Evolutionary conservation across 2,888 invertebrate species (phyloP).

Genomic region (Metacarcinus magister): DNA sequence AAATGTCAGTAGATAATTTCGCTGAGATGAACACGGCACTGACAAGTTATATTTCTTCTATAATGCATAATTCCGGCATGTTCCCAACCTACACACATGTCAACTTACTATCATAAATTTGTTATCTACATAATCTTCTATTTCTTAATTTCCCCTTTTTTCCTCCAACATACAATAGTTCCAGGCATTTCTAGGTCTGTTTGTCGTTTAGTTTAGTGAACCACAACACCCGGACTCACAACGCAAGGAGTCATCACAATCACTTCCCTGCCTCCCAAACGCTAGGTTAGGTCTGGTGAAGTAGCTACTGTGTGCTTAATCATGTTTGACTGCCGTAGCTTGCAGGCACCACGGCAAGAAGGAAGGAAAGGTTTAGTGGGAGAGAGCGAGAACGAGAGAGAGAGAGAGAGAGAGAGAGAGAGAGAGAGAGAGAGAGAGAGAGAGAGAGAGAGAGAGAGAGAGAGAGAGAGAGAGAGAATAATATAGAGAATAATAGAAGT

Average conservation of each 20-base stretch:
- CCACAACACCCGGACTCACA: neutral
- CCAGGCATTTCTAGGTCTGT: too few relatives aligned
- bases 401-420: neutral
- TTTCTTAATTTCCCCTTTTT: too few relatives aligned
- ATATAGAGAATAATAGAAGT: neutral
- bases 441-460: neutral
- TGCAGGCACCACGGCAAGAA: neutral
- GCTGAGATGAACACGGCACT: too few relatives aligned
- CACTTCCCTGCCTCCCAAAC: neutral
- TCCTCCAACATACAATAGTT: too few relatives aligned
- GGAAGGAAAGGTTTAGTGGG: neutral
- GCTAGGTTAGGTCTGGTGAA: neutral
- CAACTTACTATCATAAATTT: too few relatives aligned
- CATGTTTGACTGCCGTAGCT: neutral
- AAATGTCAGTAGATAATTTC: too few relatives aligned
- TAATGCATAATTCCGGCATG: too few relatives aligned
- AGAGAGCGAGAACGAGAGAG: neutral
- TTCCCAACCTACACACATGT: too few relatives aligned
- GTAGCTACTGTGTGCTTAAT: neutral
- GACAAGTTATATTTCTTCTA: too few relatives aligned
- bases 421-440: conserved; percentile 35
- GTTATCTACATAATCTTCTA: too few relatives aligned
- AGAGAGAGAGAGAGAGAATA: neutral
- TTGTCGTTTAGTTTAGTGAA: neutral
- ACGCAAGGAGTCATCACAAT: neutral